A percentile compares a stretch with the other conserved stretches of the same genome.
Evolutionary conservation across 2,113 vertebrate species (phyloP).

Genomic region (Microcebus jonahi): DNA sequence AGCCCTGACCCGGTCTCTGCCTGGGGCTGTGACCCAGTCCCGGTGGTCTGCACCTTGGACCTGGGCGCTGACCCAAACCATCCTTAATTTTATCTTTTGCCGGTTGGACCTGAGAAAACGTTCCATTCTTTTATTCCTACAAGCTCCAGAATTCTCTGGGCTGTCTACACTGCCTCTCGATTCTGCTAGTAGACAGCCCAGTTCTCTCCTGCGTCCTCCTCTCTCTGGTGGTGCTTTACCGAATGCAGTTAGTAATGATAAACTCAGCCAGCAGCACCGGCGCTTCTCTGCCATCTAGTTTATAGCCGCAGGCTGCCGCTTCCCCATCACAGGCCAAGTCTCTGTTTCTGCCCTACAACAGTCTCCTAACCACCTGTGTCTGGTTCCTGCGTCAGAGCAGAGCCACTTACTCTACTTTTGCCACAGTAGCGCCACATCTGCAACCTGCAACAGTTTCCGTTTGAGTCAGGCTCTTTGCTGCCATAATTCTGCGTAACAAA

Average conservation of each 20-base stretch:
- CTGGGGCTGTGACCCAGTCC: neutral
- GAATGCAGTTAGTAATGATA: too few species aligned
- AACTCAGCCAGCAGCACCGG: neutral
- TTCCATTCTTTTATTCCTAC: too few species aligned
- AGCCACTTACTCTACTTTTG: too few species aligned
- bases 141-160: neutral
- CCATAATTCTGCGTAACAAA: neutral
- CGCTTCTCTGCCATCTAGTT: neutral
- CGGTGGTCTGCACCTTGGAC: too few species aligned
- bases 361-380: neutral
- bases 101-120: neutral
- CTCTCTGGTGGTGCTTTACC: neutral
- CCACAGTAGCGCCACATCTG: too few species aligned
- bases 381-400: neutral
- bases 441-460: neutral
- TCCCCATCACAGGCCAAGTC: neutral
- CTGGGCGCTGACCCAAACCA: too few species aligned
- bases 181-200: neutral
- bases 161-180: too few species aligned
- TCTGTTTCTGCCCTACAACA: neutral
- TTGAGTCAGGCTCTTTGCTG: neutral
- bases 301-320: neutral
- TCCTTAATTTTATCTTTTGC: neutral
- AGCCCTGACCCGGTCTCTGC: neutral
- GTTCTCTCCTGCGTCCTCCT: neutral